Conservation (phyloP, 2,113 vertebrate species). For the Calidris pygmaea region DNA sequence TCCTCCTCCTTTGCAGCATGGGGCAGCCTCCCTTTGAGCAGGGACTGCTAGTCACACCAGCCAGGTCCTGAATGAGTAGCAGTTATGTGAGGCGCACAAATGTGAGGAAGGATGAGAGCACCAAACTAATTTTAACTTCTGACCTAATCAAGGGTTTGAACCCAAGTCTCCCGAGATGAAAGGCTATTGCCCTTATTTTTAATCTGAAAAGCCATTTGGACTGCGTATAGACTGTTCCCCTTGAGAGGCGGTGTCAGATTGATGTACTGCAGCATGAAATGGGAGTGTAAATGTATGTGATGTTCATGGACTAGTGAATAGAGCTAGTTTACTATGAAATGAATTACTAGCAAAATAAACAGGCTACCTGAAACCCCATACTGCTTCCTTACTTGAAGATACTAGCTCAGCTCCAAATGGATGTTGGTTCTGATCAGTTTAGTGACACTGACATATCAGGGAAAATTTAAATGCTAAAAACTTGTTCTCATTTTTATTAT, state of each 20-base stretch:
- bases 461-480: slow-evolving; percentile 15
- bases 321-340: slow-evolving; percentile 46
- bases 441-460: background rate
- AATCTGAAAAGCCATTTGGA: slow-evolving; percentile 46
- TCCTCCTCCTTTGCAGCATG: background rate
- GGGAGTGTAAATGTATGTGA: slow-evolving; percentile 45
- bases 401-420: background rate
- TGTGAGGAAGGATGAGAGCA: background rate
- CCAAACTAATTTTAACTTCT: slow-evolving; percentile 32
- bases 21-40: background rate
- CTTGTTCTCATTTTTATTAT: background rate
- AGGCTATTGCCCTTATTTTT: slow-evolving; percentile 52
- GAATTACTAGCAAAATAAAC: slow-evolving; percentile 46
- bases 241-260: slow-evolving; percentile 43
- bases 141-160: slow-evolving; percentile 47
- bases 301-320: slow-evolving; percentile 52
- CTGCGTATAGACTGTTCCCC: slow-evolving; percentile 1
- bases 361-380: background rate
- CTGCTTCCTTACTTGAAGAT: background rate
- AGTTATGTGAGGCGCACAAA: background rate
- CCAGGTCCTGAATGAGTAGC: background rate
- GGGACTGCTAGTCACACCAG: background rate
- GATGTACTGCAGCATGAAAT: slow-evolving; percentile 50
- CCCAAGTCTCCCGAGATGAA: background rate
- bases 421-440: background rate